Conservation (phyloP, 2,113 vertebrate genomes). For the Danio rerio region DNA sequence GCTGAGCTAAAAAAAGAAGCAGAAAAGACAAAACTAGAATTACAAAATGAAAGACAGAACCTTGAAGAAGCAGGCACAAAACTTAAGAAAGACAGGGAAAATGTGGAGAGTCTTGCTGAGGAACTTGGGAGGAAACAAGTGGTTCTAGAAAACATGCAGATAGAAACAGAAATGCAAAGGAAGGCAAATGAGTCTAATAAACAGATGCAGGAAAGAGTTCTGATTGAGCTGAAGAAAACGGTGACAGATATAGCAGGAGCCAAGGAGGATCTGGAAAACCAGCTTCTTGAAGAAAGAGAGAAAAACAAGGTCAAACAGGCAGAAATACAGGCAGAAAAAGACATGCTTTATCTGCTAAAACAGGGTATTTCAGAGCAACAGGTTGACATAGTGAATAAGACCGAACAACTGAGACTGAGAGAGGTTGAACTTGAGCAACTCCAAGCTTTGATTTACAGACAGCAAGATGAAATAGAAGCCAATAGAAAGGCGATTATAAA, state of each 20-base stretch:
- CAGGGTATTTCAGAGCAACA: constrained; percentile 1
- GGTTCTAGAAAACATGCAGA: background rate
- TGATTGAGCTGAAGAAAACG: constrained; percentile 41
- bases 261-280: constrained; percentile 5
- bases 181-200: constrained; percentile 26
- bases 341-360: background rate
- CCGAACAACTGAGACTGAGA: constrained; percentile 1
- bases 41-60: constrained; percentile 35
- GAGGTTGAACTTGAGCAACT: constrained; percentile 1
- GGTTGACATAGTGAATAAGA: background rate
- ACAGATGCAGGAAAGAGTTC: constrained; percentile 4
- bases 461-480: constrained; percentile 22
- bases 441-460: constrained; percentile 10
- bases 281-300: constrained; percentile 27
- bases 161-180: constrained; percentile 30
- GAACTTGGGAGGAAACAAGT: background rate
- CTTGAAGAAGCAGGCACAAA: constrained; percentile 7
- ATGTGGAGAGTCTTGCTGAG: background rate
- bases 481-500: background rate
- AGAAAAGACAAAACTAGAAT: constrained; percentile 44
- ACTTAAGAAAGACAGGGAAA: constrained; percentile 23
- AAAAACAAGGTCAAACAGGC: constrained; percentile 18
- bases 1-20: constrained; percentile 10
- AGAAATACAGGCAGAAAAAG: constrained; percentile 49
- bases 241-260: background rate